Conservation (phyloP, 2,888 invertebrate species). For the Sminthurinus aureus region DNA sequence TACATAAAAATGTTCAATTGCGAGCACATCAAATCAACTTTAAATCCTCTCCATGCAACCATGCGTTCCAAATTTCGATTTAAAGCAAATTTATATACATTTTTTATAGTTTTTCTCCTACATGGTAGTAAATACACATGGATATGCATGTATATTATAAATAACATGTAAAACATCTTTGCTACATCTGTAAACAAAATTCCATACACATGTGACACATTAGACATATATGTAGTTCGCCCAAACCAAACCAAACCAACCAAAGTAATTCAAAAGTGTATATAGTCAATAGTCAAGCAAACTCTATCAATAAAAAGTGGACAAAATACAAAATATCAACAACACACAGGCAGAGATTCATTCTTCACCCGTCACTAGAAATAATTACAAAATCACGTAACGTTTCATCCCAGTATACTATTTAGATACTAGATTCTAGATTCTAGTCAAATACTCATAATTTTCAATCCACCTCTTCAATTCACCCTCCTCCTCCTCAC, state of each 20-base stretch:
- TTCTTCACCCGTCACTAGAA: constrained; percentile 36
- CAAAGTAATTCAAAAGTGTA: neutral
- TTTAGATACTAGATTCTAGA: too few species aligned
- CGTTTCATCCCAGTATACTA: neutral
- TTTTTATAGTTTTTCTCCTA: neutral
- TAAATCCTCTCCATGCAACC: constrained; percentile 28
- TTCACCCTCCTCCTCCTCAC: neutral
- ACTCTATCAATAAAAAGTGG: neutral
- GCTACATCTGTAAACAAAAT: too few species aligned
- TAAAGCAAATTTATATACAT: neutral
- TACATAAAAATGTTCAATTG: neutral
- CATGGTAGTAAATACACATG: neutral
- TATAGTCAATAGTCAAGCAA: too few species aligned
- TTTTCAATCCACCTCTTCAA: neutral
- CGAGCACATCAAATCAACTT: constrained; percentile 35
- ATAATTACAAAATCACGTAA: constrained; percentile 28
- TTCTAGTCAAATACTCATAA: too few species aligned
- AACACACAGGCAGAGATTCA: constrained; percentile 15
- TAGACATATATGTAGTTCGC: neutral
- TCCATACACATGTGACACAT: neutral
- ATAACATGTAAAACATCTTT: too few species aligned
- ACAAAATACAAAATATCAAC: neutral
- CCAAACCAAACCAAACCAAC: neutral
- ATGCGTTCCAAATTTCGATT: constrained; percentile 21
- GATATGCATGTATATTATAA: too few species aligned